These are phyloP conservation scores for Drosophila kepulauana DNA, from an alignment of 1,140 invertebrate genomes.

Conservation along the genomic window DNA sequence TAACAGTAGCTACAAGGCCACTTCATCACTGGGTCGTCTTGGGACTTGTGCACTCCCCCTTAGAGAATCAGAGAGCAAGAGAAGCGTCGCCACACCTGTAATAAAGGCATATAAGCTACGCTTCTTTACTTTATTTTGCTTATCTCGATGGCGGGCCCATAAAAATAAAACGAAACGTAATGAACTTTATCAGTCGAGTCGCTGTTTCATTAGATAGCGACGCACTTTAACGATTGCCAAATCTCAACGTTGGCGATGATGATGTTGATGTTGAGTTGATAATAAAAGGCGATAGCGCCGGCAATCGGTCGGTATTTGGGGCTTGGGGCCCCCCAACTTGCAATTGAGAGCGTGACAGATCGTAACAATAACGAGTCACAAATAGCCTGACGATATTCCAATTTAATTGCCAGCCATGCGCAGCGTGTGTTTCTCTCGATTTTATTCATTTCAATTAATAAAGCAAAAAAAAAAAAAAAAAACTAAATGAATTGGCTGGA, in stretches of 20 bases:
- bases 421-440: constrained; percentile 17
- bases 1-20: not conserved
- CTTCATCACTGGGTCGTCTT: constrained; percentile 6
- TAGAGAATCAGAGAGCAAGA: not conserved
- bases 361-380: constrained; percentile 17
- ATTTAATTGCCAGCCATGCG: constrained; percentile 26
- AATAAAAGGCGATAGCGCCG: not conserved
- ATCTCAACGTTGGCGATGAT: constrained; percentile 6
- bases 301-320: not conserved
- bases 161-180: constrained; percentile 3
- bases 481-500: constrained; percentile 14
- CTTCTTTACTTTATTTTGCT: constrained; percentile 4
- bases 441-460: constrained; percentile 28
- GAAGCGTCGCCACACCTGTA: not conserved
- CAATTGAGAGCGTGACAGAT: not conserved
- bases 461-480: constrained; percentile 20
- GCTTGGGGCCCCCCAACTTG: not conserved
- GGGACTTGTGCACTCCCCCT: not conserved
- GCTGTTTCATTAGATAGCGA: constrained; percentile 13
- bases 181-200: constrained; percentile 25
- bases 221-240: constrained; percentile 20
- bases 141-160: constrained; percentile 21
- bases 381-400: constrained; percentile 10
- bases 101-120: constrained; percentile 2
- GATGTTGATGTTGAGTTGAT: not conserved